Evolutionary conservation across 2,888 invertebrate species (phyloP).

Genomic region (Macaria liturata): DNA sequence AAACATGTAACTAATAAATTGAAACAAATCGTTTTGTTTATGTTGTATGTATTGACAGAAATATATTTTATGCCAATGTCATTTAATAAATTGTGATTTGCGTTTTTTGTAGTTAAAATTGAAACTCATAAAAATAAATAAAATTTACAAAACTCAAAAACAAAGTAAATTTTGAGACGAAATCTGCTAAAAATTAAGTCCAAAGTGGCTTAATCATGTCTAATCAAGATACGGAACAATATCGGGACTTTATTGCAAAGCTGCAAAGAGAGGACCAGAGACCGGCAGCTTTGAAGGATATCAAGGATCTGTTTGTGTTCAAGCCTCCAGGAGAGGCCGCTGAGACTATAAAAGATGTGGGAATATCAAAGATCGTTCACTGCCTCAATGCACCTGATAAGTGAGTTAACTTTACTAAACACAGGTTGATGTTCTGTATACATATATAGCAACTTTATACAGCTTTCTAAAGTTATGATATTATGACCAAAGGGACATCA

Average conservation of each 20-base stretch:
- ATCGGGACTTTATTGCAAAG: conserved; percentile 52
- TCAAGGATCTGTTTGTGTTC: conserved; percentile 60
- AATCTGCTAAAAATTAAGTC: not conserved
- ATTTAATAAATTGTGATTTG: conserved; percentile 2
- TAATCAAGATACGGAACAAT: conserved; percentile 52
- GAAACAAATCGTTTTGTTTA: too few relatives aligned
- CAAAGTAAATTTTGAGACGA: too few relatives aligned
- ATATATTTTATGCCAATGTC: too few relatives aligned
- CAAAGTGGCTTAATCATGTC: conserved; percentile 40
- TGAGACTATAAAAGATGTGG: conserved; percentile 59
- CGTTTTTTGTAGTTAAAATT: not conserved
- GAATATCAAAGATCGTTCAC: conserved; percentile 84
- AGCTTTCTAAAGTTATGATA: too few relatives aligned
- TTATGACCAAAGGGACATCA: too few relatives aligned
- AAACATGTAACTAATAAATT: too few relatives aligned
- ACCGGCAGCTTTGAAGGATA: conserved; percentile 59
- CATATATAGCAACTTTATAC: too few relatives aligned
- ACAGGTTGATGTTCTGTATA: too few relatives aligned
- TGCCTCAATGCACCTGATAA: conserved; percentile 82
- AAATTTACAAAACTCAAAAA: too few relatives aligned
- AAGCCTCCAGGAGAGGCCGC: conserved; percentile 58
- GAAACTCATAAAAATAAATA: too few relatives aligned
- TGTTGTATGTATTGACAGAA: too few relatives aligned
- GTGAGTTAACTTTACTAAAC: conserved; percentile 42
- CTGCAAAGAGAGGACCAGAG: conserved; percentile 59